Conservation (phyloP, 2,888 invertebrate genomes). For the Oxytorus armatus region DNA sequence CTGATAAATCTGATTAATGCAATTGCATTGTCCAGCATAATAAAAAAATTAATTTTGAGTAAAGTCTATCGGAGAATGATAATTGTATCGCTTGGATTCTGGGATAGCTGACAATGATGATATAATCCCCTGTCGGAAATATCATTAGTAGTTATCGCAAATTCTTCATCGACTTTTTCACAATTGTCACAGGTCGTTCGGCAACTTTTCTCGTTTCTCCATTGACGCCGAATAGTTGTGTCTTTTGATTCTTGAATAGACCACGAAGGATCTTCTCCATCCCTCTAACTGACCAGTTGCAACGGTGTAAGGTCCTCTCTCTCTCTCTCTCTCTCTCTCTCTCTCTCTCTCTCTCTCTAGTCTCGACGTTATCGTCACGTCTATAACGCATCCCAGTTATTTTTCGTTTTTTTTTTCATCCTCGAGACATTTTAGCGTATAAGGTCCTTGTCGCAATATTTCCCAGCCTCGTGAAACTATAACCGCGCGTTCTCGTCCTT, state of each 20-base stretch:
- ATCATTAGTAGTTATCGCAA: slow-evolving; percentile 9
- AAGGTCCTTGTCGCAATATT: slow-evolving; percentile 34
- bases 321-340: no score
- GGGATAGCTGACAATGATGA: neutral
- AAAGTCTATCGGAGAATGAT: no score
- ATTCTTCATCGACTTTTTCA: slow-evolving; percentile 10
- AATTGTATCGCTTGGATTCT: no score
- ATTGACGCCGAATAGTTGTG: slow-evolving; percentile 5
- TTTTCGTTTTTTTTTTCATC: slow-evolving; percentile 2
- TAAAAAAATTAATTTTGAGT: no score
- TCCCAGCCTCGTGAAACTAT: slow-evolving; percentile 22
- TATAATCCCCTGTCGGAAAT: neutral
- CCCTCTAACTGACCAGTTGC: neutral
- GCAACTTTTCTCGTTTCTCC: slow-evolving; percentile 5
- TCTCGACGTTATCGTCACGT: neutral
- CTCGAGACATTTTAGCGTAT: slow-evolving; percentile 43
- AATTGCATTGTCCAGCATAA: no score
- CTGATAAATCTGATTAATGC: no score
- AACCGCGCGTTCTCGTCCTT: slow-evolving; percentile 31
- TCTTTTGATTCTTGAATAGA: slow-evolving; percentile 41
- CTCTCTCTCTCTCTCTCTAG: neutral
- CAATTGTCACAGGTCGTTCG: slow-evolving; percentile 5
- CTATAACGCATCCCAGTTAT: neutral
- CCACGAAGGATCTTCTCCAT: slow-evolving; percentile 16
- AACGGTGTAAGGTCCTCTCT: no score